phyloP scores from a whole-genome alignment of 2,113 vertebrate species.

The Psilopogon haemacephalus region DNA sequence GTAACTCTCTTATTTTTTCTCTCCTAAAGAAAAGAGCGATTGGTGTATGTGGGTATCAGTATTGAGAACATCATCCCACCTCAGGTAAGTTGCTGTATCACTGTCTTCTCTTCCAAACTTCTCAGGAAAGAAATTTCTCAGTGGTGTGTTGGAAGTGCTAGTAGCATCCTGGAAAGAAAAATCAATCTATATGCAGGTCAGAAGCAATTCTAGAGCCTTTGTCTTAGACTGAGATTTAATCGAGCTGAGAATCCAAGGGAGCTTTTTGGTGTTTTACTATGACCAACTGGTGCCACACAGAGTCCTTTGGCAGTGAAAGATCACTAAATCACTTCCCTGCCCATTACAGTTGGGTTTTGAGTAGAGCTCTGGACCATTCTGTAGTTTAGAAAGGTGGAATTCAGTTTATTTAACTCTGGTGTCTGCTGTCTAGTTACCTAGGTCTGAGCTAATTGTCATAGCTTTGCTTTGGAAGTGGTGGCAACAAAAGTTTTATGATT shows the following conservation, averaged over 20 bases:
- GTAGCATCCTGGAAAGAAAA: background rate
- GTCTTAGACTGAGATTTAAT: background rate
- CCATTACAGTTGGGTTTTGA: background rate
- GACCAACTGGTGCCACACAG: background rate
- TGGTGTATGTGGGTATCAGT: slow-evolving; percentile 98
- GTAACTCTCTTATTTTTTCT: background rate
- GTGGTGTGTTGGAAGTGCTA: background rate
- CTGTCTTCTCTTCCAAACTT: background rate
- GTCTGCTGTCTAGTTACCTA: background rate
- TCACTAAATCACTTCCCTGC: background rate
- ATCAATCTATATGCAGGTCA: background rate
- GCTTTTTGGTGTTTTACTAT: background rate
- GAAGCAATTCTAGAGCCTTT: background rate
- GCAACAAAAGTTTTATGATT: background rate
- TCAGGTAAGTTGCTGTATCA: slow-evolving; percentile 78
- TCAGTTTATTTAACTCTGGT: background rate
- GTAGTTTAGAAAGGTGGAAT: background rate
- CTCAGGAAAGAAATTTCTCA: background rate
- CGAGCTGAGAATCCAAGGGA: background rate
- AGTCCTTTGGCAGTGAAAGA: background rate
- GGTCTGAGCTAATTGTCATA: background rate
- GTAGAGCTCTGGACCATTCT: background rate
- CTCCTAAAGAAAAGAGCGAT: slow-evolving; percentile 87
- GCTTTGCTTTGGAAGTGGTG: background rate
- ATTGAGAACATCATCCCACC: slow-evolving; percentile 99